Evolutionary conservation across 2,888 invertebrate species (phyloP), one percentile per base, ranked within the genome.

Genomic region (Anoncus sp.): DNA sequence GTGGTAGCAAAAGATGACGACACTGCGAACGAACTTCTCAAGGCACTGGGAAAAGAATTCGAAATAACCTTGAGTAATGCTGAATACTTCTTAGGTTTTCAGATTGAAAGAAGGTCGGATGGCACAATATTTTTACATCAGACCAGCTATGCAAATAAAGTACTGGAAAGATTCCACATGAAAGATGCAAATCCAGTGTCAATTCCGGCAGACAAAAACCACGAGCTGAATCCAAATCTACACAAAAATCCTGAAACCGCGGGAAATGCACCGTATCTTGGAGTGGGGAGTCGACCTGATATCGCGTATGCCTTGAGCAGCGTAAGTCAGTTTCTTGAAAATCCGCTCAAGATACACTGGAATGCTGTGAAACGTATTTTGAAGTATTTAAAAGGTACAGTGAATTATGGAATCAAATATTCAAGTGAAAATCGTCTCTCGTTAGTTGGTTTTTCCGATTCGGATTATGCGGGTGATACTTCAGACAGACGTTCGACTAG

Each of bases 101-200:
- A 81, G 31, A 73, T 81, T 20, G 49, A 73, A 31, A 24, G 14
- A 51, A 4, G 10, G 9, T 14, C 22, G 3, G 72, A 79, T 43
- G 79, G 77, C 20, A 63, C 74, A 7, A 69, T 81, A 22, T 43
- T 79, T 24, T 63, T 73, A 31, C 77, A 83, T 35, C 81, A 83
- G 38, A 59, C 18, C 3, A n/a, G 31, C 7, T 83, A 81, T 40
- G 65, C 77, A 3, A 45, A 62, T 55, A 77, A 63, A 9, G 51
- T 80, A 20, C 49, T 81, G 18, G 47, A 73, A 3, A 62, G 70
- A 35, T 83, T 79, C 59, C 18, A 71, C 12, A 76, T 78, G 74
- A 22, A 38, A 16, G 53, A 80, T 16, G 78, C 62, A 12, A 62
- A 62, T 27, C 45, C 62, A 16, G 62, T 62, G 31, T 27, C 45